Evolutionary conservation across 2,797 vertebrate genomes (phyloP), one percentile per base, ranked within the genome.

Genomic region (Glossophaga mutica): DNA sequence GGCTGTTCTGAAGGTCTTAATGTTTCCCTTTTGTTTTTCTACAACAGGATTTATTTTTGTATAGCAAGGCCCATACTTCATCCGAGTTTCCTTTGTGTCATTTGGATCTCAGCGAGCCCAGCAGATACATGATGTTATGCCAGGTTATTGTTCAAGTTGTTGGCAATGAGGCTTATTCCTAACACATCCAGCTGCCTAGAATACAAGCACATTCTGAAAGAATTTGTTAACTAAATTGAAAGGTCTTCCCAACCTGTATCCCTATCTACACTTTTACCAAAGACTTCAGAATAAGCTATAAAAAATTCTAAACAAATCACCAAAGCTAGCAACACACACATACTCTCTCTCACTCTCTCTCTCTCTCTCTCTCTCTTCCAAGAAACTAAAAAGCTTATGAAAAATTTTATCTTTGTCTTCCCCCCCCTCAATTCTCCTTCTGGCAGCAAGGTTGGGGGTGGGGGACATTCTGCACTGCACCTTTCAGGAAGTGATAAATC

Each of bases 61-160:
- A 62, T 46, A 74, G 91, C 81, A 92, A 86, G 71, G 14, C 67
- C 89, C 83, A 70, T 77, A 90, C 76, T 94, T 89, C 71, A 83
- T 65, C 89, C 65, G 71, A 2, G 59, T 94, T 94, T 95, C 86
- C 95, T 84, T 94, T 93, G 81, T 96, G 82, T 96, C 70, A 94
- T 62, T 96, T 97, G 90, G 79, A 94, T 76, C 76, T 37, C 65
- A 87, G 86, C 67, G 87, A 59, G 65, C 34, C 86, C 71, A 84
- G 46, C 71, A 91, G 85, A 97, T 92, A 83, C 92, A 74, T 6
- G 85, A 94, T 89, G 65, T 91, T 84, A 87, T 78, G 93, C 93
- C 94, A 95, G 76, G 67, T 93, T 91, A 97, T 96, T 97, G 96
- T 95, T 97, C 87, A 97, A 79, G 37, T 39, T 85, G 29, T 59